Evolutionary conservation across 2,888 invertebrate species (phyloP).

Genomic region (Sphaerophoria taeniata): DNA sequence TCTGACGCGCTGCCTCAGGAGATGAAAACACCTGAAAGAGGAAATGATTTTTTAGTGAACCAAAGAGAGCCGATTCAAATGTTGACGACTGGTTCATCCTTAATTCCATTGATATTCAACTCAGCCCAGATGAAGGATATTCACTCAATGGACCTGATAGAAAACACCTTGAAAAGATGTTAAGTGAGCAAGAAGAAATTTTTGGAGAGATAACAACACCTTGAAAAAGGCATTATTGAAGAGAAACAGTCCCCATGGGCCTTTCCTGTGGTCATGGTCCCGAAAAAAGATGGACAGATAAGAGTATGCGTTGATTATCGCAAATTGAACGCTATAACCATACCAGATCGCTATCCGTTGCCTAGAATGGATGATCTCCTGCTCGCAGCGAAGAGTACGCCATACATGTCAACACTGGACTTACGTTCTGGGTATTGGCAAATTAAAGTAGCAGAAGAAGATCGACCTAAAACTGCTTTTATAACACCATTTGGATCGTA

Average conservation of each 20-base stretch:
- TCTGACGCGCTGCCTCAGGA: not conserved
- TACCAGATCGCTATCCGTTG: conserved; percentile 78
- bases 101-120: conserved; percentile 9
- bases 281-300: conserved; percentile 75
- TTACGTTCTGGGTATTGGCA: conserved; percentile 67
- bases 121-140: conserved; percentile 7
- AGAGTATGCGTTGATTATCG: conserved; percentile 62
- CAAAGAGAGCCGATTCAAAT: not conserved
- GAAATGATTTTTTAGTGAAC: not conserved
- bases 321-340: conserved; percentile 77
- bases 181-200: no score
- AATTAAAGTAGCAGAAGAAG: conserved; percentile 44
- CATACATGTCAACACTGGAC: conserved; percentile 30
- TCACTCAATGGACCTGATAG: not conserved
- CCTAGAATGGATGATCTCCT: conserved; percentile 80
- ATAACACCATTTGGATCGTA: conserved; percentile 28
- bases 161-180: no score
- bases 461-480: conserved; percentile 55
- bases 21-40: conserved; percentile 12
- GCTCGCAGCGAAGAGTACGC: conserved; percentile 5
- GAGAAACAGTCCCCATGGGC: no score
- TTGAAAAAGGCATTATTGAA: conserved; percentile 63
- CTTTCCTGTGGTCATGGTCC: conserved; percentile 35
- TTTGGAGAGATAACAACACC: no score
- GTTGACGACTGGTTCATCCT: conserved; percentile 3